These are phyloP conservation scores for Lophura nycthemera DNA, from an alignment of 2,113 vertebrate genomes.

Conservation along the genomic window DNA sequence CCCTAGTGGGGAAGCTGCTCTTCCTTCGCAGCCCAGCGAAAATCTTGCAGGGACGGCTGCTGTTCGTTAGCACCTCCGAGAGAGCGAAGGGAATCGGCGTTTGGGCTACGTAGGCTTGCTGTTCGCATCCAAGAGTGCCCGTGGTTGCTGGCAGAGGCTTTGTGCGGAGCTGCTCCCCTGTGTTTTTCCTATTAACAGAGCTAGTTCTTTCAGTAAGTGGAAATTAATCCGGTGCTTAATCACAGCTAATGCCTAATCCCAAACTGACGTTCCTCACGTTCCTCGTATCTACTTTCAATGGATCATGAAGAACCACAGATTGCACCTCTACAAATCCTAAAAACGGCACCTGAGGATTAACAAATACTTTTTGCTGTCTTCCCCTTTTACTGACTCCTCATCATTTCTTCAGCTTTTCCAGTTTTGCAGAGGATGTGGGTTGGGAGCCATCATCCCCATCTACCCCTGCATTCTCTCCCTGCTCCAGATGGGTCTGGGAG, in stretches of 20 bases:
- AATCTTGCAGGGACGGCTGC: no score
- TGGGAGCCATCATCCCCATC: background rate
- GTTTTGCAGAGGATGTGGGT: background rate
- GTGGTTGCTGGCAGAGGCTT: rapidly evolving
- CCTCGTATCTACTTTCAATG: background rate
- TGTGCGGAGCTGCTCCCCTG: rapidly evolving
- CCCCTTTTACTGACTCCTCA: background rate
- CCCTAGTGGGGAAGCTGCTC: slow-evolving; percentile 32
- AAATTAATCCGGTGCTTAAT: background rate
- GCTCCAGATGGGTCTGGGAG: background rate
- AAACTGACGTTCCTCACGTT: rapidly evolving
- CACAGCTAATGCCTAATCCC: background rate
- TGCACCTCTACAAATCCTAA: background rate
- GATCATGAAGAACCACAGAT: background rate
- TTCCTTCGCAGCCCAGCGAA: rapidly evolving
- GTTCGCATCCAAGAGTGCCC: rapidly evolving
- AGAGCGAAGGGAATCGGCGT: rapidly evolving
- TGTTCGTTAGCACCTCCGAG: rapidly evolving
- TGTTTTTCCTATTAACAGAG: background rate
- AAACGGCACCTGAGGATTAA: background rate
- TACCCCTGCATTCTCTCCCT: rapidly evolving
- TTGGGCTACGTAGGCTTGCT: rapidly evolving
- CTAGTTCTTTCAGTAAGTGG: background rate
- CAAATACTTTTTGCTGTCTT: background rate
- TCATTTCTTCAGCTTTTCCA: background rate